These are phyloP conservation scores for Phalera bucephala DNA, from an alignment of 2,888 invertebrate genomes.

Conservation along the genomic window DNA sequence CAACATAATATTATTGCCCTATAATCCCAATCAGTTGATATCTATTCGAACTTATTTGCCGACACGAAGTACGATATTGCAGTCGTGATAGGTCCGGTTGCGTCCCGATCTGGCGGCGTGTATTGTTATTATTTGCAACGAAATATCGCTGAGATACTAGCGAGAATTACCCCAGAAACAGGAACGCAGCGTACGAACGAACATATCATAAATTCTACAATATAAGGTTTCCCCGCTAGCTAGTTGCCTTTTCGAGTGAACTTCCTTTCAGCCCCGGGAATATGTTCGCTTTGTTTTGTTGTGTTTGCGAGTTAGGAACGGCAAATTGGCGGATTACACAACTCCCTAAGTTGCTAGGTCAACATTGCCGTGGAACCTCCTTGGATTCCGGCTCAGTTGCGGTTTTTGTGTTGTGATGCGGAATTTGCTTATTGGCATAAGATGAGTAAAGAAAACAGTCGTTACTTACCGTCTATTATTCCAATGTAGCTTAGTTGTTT, in stretches of 20 bases:
- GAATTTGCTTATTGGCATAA: slow-evolving; percentile 58
- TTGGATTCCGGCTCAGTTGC: slow-evolving; percentile 52
- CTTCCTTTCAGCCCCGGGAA: slow-evolving; percentile 73
- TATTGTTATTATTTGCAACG: slow-evolving; percentile 63
- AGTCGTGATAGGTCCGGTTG: slow-evolving; percentile 42
- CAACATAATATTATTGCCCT: slow-evolving; percentile 47
- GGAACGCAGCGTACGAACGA: slow-evolving; percentile 55
- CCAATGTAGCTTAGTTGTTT: slow-evolving; percentile 47
- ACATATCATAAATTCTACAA: slow-evolving; percentile 74
- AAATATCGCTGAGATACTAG: slow-evolving; percentile 60
- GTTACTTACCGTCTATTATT: slow-evolving; percentile 47
- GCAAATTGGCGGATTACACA: slow-evolving; percentile 78
- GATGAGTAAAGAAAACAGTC: slow-evolving; percentile 48
- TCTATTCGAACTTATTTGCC: slow-evolving; percentile 36
- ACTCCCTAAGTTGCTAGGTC: slow-evolving; percentile 74
- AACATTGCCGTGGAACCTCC: slow-evolving; percentile 65
- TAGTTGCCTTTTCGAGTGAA: slow-evolving; percentile 77
- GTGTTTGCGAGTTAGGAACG: slow-evolving; percentile 76
- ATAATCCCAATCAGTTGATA: slow-evolving; percentile 48
- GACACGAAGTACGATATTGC: slow-evolving; percentile 37
- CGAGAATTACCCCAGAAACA: slow-evolving; percentile 65
- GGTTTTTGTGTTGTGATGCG: slow-evolving; percentile 57
- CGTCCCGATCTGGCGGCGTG: slow-evolving; percentile 36
- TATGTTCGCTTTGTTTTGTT: slow-evolving; percentile 78
- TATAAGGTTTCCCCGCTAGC: slow-evolving; percentile 71